These are phyloP conservation scores for Tachypleus tridentatus DNA, from an alignment of 1,140 invertebrate genomes.

Conservation along the genomic window DNA sequence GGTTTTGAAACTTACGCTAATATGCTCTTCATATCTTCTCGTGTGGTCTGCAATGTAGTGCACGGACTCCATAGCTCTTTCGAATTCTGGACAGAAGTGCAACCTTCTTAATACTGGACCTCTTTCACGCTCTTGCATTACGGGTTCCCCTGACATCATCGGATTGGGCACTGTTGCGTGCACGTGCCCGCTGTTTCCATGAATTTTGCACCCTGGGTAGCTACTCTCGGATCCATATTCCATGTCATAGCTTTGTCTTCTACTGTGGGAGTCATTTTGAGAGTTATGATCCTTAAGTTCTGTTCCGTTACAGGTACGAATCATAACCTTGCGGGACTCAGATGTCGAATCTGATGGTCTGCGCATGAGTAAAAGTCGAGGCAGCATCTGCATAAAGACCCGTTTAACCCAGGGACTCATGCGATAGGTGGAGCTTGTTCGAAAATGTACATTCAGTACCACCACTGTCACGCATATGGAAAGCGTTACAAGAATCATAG, in stretches of 20 bases:
- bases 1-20: constrained; percentile 52
- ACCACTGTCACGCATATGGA: constrained; percentile 96
- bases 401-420: constrained; percentile 79
- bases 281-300: neutral
- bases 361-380: constrained; percentile 43
- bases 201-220: constrained; percentile 13
- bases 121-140: constrained; percentile 3
- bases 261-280: constrained; percentile 2
- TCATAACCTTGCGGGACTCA: constrained; percentile 11
- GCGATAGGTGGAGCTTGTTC: constrained; percentile 91
- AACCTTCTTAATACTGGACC: constrained; percentile 5
- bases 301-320: constrained; percentile 5
- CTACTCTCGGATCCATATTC: too few species aligned
- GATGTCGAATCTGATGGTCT: constrained; percentile 25
- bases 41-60: constrained; percentile 95
- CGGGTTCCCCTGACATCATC: too few species aligned
- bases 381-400: constrained; percentile 77
- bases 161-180: too few species aligned
- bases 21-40: constrained; percentile 85
- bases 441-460: constrained; percentile 95
- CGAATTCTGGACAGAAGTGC: constrained; percentile 52
- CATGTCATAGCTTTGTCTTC: too few species aligned
- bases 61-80: constrained; percentile 81
- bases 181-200: neutral
- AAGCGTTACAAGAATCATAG: constrained; percentile 95